These are phyloP conservation scores for Mormyrus lacerda DNA, from an alignment of 2,113 vertebrate genomes.

Conservation along the genomic window DNA sequence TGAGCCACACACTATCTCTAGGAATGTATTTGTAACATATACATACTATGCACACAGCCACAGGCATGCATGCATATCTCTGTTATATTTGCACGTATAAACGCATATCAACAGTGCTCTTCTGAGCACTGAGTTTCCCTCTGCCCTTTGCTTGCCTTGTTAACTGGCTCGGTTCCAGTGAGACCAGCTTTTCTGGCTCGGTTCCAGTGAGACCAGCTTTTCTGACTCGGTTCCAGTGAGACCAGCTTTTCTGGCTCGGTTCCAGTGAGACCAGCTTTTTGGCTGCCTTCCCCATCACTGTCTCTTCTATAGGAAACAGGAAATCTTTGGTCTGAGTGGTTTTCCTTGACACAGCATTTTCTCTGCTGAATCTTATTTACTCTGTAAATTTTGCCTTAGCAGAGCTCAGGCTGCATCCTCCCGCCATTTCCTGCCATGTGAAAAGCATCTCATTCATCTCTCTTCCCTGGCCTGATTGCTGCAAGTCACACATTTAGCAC, in stretches of 20 bases:
- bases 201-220: background rate
- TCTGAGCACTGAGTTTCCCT: background rate
- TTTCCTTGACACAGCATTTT: background rate
- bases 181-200: background rate
- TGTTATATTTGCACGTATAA: background rate
- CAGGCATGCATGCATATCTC: background rate
- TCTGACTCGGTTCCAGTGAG: background rate
- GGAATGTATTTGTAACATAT: background rate
- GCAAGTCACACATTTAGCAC: constrained; percentile 2
- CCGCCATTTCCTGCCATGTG: background rate
- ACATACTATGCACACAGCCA: background rate
- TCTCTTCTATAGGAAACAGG: background rate
- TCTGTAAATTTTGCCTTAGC: background rate
- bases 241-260: too few species aligned
- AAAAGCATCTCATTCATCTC: background rate
- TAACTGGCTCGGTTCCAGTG: background rate
- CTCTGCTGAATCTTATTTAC: background rate
- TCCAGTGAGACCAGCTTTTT: background rate
- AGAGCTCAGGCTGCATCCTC: background rate
- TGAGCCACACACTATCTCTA: too few species aligned
- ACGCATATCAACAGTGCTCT: background rate
- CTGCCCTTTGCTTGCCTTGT: background rate
- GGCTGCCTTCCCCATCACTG: background rate
- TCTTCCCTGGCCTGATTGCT: background rate
- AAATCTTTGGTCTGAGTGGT: background rate